Conservation (phyloP, 2,888 invertebrate genomes). For the Dugesia japonica region DNA sequence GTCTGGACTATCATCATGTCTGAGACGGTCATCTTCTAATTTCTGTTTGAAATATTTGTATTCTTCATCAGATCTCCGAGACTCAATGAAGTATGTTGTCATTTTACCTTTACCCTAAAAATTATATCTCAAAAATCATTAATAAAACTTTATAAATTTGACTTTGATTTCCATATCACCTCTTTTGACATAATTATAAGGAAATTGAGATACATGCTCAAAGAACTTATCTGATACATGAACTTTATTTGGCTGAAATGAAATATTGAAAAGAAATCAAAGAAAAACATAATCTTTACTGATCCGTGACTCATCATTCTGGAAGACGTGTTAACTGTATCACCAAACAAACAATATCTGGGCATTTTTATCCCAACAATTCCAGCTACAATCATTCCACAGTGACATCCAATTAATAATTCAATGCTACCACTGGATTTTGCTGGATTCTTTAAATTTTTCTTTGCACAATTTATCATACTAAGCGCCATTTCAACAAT, state of each 20-base stretch:
- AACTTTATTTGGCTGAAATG: conserved; percentile 33
- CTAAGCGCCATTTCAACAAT: conserved; percentile 67
- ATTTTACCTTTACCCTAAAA: conserved; percentile 30
- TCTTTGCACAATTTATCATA: conserved; percentile 64
- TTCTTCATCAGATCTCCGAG: not conserved
- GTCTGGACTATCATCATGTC: conserved; percentile 22
- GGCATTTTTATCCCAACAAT: conserved; percentile 83
- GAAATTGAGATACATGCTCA: conserved; percentile 7
- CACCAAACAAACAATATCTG: conserved; percentile 57
- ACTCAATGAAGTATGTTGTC: conserved; percentile 32
- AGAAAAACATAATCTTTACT: too few relatives aligned
- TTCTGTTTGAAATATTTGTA: conserved; percentile 1
- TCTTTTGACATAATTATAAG: conserved; percentile 26
- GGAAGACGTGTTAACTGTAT: conserved; percentile 42
- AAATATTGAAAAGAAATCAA: too few relatives aligned
- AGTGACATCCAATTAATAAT: conserved; percentile 37
- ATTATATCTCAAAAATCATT: too few relatives aligned
- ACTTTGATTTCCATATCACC: conserved; percentile 32
- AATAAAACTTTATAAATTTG: too few relatives aligned
- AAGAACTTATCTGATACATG: conserved; percentile 32
- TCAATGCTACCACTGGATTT: conserved; percentile 23
- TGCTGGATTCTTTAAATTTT: conserved; percentile 25
- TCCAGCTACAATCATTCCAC: conserved; percentile 54
- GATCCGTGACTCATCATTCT: conserved; percentile 38
- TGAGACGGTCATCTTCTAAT: conserved; percentile 17